Conservation (phyloP, 2,888 invertebrate genomes). For the Ectemnius lituratus region DNA sequence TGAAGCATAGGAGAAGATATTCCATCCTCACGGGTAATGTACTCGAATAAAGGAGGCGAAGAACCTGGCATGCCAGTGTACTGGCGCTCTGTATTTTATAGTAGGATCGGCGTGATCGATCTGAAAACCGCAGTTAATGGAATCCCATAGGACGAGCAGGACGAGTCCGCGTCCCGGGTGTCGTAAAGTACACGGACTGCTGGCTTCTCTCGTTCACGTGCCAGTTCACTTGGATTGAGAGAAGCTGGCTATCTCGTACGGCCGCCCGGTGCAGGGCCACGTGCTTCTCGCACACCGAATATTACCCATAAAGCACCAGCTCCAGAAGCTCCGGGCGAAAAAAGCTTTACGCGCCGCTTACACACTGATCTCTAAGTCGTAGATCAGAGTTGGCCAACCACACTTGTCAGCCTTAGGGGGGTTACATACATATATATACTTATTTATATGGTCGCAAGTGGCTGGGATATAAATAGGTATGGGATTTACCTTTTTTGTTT, state of each 20-base stretch:
- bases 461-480: no score
- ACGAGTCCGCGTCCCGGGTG: slow-evolving; percentile 24
- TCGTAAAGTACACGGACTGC: slow-evolving; percentile 39
- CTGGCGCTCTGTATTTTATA: no score
- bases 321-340: slow-evolving; percentile 15
- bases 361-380: slow-evolving; percentile 17
- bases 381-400: neutral
- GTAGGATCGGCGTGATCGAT: neutral
- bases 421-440: neutral
- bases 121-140: neutral
- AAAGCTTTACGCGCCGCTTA: slow-evolving; percentile 37
- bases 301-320: slow-evolving; percentile 45
- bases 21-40: no score
- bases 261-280: slow-evolving; percentile 11
- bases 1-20: no score
- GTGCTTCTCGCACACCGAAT: slow-evolving; percentile 41
- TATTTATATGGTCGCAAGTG: no score
- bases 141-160: slow-evolving; percentile 2
- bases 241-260: slow-evolving; percentile 16
- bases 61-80: no score
- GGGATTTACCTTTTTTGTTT: no score
- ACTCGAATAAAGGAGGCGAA: no score
- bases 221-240: slow-evolving; percentile 22
- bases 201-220: slow-evolving; percentile 19
- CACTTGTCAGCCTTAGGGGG: slow-evolving; percentile 18